A percentile compares a stretch with the other conserved stretches of the same genome.
Conservation (phyloP, 2,113 vertebrate genomes). For the Struthio camelus region DNA sequence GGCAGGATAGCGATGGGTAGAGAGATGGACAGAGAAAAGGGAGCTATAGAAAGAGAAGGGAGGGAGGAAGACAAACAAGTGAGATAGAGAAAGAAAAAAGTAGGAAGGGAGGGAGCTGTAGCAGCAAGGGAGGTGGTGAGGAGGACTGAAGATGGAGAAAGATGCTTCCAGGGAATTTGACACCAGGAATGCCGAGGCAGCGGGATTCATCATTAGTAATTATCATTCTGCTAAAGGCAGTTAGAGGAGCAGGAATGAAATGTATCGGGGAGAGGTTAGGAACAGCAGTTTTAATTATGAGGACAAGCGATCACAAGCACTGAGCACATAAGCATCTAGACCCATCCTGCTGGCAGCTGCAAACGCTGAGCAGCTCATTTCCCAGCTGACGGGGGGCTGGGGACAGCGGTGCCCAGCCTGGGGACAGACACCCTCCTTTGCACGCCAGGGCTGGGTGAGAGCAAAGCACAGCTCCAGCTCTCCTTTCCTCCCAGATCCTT, state of each 20-base stretch:
- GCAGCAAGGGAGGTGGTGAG: no score
- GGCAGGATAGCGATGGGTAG: neutral
- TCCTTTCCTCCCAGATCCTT: neutral
- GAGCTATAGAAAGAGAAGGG: neutral
- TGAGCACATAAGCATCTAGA: neutral
- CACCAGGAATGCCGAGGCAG: neutral
- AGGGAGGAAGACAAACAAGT: neutral
- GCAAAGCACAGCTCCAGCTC: neutral
- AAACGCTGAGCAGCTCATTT: neutral
- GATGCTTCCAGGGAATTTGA: neutral
- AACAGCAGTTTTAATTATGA: neutral
- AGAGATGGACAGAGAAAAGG: neutral
- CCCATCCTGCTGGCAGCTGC: neutral
- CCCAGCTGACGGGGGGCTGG: no score
- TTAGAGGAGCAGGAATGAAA: neutral
- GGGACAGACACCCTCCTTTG: neutral
- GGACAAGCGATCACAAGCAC: neutral
- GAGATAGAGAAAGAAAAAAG: no score
- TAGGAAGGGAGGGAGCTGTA: neutral
- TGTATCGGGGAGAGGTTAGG: neutral
- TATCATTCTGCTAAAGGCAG: neutral
- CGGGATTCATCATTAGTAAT: neutral
- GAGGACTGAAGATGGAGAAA: neutral
- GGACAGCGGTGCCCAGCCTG: no score
- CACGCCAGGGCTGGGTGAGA: no score